phyloP scores from a whole-genome alignment of 2,888 invertebrate genomes.

The Cheilosia urbana region DNA sequence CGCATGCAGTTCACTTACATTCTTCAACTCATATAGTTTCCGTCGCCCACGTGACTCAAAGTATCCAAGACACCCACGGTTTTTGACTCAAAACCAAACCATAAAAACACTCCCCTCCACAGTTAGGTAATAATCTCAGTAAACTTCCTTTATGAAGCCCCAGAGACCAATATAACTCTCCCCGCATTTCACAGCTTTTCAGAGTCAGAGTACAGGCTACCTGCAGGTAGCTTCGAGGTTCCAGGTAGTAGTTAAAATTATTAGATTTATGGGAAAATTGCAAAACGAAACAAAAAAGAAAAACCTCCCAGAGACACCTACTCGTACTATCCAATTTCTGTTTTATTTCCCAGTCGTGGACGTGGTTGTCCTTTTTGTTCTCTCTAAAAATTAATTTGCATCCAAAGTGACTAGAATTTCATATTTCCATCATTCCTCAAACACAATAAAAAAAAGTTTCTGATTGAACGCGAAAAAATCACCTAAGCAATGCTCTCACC shows the following conservation, averaged over 20 bases:
- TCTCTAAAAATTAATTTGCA: constrained; percentile 50
- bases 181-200: constrained; percentile 4
- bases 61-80: background rate
- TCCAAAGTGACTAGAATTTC: constrained; percentile 55
- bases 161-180: constrained; percentile 41
- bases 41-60: background rate
- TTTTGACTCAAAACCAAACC: background rate
- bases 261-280: constrained; percentile 45
- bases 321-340: constrained; percentile 3
- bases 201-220: too few species aligned
- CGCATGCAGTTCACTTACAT: too few species aligned
- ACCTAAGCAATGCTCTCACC: constrained; percentile 35
- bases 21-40: too few species aligned
- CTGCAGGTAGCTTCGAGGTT: background rate
- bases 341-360: constrained; percentile 2
- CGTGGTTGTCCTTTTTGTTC: background rate
- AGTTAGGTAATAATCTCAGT: constrained; percentile 45
- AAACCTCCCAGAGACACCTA: background rate
- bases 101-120: background rate
- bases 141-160: constrained; percentile 40
- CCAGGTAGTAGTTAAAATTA: constrained; percentile 29
- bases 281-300: background rate
- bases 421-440: constrained; percentile 38
- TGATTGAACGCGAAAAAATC: constrained; percentile 25
- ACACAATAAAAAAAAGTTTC: constrained; percentile 7